These are phyloP conservation scores for Rallus limicola DNA, from an alignment of 2,113 vertebrate species.

Conservation along the genomic window DNA sequence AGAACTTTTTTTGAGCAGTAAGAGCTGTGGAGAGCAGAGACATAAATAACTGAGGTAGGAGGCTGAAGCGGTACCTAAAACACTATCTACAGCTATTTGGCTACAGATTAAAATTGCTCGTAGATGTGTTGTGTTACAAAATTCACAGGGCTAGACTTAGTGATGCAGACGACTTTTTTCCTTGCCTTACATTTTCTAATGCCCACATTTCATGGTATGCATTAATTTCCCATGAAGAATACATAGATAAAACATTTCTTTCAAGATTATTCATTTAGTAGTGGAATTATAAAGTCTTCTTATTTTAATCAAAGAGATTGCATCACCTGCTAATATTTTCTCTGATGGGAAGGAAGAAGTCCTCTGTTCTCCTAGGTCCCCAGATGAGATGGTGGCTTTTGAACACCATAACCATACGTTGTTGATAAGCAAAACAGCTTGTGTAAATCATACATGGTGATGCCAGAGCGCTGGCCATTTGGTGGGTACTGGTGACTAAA, in stretches of 20 bases:
- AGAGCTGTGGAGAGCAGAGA: background rate
- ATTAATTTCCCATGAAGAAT: background rate
- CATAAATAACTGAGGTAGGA: conserved; percentile 28
- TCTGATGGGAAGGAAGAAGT: background rate
- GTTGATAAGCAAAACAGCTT: background rate
- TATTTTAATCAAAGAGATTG: background rate
- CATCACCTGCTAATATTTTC: background rate
- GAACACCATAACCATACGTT: background rate
- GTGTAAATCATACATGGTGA: background rate
- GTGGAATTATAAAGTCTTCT: background rate
- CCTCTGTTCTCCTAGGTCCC: background rate
- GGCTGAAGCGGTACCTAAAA: background rate
- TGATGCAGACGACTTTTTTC: background rate
- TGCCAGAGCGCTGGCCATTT: background rate
- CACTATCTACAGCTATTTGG: background rate
- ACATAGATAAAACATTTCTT: background rate
- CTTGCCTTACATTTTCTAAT: background rate
- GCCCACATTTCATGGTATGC: background rate
- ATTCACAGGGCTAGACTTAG: background rate
- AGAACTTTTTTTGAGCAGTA: conserved; percentile 4
- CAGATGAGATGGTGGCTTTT: background rate
- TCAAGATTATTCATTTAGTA: background rate
- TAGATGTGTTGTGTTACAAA: background rate
- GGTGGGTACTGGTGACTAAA: background rate
- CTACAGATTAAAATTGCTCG: background rate